Conservation (phyloP, 2,113 vertebrate species). For the Talpa occidentalis region DNA sequence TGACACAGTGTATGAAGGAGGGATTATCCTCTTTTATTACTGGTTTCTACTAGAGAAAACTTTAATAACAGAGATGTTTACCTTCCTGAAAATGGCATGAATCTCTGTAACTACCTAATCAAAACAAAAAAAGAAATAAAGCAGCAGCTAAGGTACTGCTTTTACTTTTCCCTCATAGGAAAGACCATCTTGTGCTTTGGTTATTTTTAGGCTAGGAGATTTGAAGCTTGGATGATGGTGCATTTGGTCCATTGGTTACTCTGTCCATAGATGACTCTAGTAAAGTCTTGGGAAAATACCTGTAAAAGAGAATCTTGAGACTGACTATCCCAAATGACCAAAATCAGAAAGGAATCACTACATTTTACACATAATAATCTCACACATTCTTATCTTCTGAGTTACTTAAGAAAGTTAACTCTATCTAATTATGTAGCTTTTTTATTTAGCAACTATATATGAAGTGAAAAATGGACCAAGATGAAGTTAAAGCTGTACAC, state of each 20-base stretch:
- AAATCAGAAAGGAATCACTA: background rate
- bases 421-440: background rate
- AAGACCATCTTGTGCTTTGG: conserved; percentile 8
- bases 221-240: background rate
- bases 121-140: background rate
- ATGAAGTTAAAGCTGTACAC: background rate
- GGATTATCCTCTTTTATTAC: conserved; percentile 49
- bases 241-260: background rate
- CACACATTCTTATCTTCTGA: background rate
- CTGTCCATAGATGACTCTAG: background rate
- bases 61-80: conserved; percentile 66
- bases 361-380: background rate
- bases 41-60: conserved; percentile 20
- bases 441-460: background rate
- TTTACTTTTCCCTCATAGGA: background rate
- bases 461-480: background rate
- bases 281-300: conserved; percentile 24
- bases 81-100: conserved; percentile 29
- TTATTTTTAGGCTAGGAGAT: conserved; percentile 40
- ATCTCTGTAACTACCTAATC: background rate
- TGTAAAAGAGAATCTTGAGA: background rate
- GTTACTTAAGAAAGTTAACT: background rate
- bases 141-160: background rate
- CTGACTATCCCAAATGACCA: background rate
- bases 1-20: background rate